A percentile compares a stretch with the other conserved stretches of the same genome.
phyloP scores from a whole-genome alignment of 2,113 vertebrate genomes.

The Brienomyrus longianalis region DNA sequence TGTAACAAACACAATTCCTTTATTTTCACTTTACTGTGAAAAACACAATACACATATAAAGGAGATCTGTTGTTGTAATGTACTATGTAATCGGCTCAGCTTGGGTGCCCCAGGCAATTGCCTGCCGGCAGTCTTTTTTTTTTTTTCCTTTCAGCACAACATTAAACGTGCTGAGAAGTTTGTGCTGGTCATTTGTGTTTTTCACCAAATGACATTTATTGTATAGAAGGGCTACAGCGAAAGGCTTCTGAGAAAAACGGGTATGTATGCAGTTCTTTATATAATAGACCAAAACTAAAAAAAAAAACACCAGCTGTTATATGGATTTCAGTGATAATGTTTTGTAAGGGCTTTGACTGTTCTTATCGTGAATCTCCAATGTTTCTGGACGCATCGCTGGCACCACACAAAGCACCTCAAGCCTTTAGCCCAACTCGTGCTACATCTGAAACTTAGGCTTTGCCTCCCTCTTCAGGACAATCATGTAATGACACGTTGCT shows the following conservation, averaged over 20 bases:
- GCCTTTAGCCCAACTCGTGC: background rate
- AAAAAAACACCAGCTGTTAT: background rate
- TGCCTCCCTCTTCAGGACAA: slow-evolving; percentile 8
- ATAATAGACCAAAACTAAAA: background rate
- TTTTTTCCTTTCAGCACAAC: background rate
- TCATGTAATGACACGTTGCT: background rate
- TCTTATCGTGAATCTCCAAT: background rate
- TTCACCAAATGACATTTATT: background rate
- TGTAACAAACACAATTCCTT: background rate
- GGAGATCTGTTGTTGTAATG: background rate
- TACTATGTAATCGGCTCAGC: too few species aligned
- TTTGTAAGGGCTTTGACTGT: background rate
- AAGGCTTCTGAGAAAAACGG: background rate
- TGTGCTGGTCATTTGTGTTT: background rate
- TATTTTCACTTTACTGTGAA: background rate
- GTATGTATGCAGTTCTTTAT: background rate
- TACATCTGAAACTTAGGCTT: background rate
- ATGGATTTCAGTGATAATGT: background rate
- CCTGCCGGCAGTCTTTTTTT: background rate
- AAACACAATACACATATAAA: background rate
- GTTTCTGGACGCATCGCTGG: background rate
- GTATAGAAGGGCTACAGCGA: background rate
- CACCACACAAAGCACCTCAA: background rate
- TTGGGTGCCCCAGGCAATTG: too few species aligned
- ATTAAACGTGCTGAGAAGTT: background rate